phyloP scores from a whole-genome alignment of 2,797 vertebrate genomes.

The Pteronotus mesoamericanus region DNA sequence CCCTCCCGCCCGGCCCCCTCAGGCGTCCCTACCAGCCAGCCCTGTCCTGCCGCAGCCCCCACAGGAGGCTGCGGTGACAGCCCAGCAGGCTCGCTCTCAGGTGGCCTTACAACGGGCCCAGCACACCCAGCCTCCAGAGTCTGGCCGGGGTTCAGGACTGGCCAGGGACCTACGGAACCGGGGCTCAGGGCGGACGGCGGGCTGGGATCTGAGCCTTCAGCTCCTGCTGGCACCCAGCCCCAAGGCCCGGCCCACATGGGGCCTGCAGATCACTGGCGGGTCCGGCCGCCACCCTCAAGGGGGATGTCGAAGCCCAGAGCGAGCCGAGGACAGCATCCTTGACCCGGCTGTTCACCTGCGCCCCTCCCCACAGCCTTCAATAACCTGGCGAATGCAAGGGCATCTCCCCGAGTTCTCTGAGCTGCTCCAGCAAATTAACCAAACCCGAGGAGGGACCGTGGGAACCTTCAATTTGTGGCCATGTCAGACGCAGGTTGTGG shows the following conservation, averaged over 20 bases:
- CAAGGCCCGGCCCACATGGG: too few relatives aligned
- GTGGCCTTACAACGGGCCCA: background rate
- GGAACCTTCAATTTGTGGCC: background rate
- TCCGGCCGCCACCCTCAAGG: background rate
- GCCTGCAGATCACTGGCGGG: fast-evolving
- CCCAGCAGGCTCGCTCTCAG: background rate
- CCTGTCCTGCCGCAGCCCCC: background rate
- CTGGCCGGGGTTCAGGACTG: background rate
- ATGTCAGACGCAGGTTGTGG: background rate
- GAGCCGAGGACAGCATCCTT: background rate
- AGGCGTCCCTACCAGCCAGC: background rate
- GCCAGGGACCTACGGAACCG: background rate
- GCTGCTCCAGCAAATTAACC: fast-evolving
- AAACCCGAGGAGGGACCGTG: background rate
- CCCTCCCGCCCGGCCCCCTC: background rate
- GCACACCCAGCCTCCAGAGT: background rate
- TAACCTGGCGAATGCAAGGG: background rate
- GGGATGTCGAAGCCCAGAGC: background rate
- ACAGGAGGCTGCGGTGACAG: background rate
- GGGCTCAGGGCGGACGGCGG: background rate
- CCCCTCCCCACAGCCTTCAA: background rate
- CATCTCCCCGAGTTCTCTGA: background rate
- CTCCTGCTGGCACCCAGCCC: background rate
- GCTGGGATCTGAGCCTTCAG: background rate
- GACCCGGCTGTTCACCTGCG: too few relatives aligned